These are phyloP conservation scores for Zhuqinia jingwanae DNA, from an alignment of 2,888 invertebrate species.

Conservation along the genomic window DNA sequence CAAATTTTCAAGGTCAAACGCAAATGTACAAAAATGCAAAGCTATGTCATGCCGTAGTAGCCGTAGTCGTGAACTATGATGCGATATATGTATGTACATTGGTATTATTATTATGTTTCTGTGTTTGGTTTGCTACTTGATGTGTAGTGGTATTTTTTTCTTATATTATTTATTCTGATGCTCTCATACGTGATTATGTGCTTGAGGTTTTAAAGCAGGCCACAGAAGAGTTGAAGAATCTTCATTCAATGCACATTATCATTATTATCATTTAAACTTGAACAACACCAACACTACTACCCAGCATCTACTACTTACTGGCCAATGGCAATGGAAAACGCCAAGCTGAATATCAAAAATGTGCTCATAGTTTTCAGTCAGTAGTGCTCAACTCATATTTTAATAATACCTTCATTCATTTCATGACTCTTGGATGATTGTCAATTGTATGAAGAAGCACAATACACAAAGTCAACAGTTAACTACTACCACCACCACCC, in stretches of 20 bases:
- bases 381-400: too few species aligned
- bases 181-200: too few species aligned
- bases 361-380: too few species aligned
- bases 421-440: too few species aligned
- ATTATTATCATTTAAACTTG: background rate
- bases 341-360: background rate
- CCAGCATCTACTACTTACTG: too few species aligned
- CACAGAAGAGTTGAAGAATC: background rate
- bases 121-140: background rate
- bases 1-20: constrained; percentile 57
- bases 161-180: too few species aligned
- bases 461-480: background rate
- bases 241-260: background rate
- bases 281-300: background rate
- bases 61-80: background rate
- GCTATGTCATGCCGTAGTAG: background rate
- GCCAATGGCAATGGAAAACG: background rate
- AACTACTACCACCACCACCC: background rate
- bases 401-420: too few species aligned
- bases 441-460: background rate
- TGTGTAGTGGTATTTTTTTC: background rate
- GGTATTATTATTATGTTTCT: background rate
- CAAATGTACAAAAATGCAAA: constrained; percentile 5
- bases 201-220: constrained; percentile 15
- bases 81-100: too few species aligned